These are phyloP conservation scores for Falco punctatus DNA, from an alignment of 2,113 vertebrate genomes.

Conservation along the genomic window DNA sequence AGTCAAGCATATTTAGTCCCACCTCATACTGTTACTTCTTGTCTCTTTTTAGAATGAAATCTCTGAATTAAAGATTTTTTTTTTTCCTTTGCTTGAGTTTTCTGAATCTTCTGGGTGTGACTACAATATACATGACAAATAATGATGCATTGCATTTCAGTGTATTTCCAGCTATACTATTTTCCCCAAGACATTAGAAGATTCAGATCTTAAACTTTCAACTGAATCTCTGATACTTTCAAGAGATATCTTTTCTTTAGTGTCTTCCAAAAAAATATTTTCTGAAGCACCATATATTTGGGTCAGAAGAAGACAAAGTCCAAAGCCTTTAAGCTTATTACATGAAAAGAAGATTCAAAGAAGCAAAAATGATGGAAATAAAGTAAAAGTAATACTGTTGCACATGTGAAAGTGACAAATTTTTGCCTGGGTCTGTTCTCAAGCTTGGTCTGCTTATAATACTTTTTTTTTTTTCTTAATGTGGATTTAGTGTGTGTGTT, in stretches of 20 bases:
- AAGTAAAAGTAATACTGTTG: neutral
- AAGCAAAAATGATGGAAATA: neutral
- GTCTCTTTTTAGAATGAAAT: neutral
- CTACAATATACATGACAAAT: neutral
- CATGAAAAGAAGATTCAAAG: neutral
- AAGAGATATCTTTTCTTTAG: neutral
- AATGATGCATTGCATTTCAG: neutral
- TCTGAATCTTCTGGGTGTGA: neutral
- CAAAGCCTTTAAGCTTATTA: constrained; percentile 12
- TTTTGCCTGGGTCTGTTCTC: neutral
- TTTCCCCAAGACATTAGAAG: neutral
- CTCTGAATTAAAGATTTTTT: neutral
- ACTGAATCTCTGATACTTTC: neutral
- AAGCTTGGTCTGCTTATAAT: neutral
- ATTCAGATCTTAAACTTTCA: neutral
- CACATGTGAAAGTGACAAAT: neutral
- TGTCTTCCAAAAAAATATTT: neutral
- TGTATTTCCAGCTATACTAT: neutral
- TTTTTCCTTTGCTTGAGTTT: neutral
- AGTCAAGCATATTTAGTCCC: neutral
- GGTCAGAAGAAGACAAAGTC: neutral
- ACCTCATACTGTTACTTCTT: neutral
- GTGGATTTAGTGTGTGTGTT: neutral
- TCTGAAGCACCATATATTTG: neutral
- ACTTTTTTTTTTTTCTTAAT: neutral